phyloP scores from a whole-genome alignment of 2,888 invertebrate genomes.

The Teinopalpus imperialis region DNA sequence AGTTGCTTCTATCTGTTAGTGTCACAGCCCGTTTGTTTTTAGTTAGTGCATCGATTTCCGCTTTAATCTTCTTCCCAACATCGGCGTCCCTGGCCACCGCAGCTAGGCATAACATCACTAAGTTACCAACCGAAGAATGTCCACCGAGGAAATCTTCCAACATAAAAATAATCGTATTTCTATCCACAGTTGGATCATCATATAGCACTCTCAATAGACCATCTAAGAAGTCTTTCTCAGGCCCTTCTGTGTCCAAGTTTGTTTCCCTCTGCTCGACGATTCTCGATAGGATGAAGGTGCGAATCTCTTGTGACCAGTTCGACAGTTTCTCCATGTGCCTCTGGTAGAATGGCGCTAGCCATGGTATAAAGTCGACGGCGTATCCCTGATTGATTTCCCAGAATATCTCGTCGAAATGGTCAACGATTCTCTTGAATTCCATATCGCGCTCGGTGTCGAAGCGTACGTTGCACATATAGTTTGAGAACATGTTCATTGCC shows the following conservation, averaged over 20 bases:
- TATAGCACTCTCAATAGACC: conserved; percentile 87
- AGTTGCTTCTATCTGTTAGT: conserved; percentile 84
- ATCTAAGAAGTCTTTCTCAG: conserved; percentile 90
- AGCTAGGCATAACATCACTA: conserved; percentile 89
- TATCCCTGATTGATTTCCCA: conserved; percentile 96
- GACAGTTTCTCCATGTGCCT: conserved; percentile 86
- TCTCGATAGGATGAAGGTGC: conserved; percentile 87
- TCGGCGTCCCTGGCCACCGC: conserved; percentile 85
- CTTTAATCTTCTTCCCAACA: conserved; percentile 84
- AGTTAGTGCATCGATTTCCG: conserved; percentile 85
- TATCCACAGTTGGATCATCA: conserved; percentile 85
- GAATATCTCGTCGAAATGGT: conserved; percentile 92
- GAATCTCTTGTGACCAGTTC: conserved; percentile 86
- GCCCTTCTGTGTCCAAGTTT: conserved; percentile 80
- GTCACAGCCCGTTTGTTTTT: conserved; percentile 80
- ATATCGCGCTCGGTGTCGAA: conserved; percentile 85
- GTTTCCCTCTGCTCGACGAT: conserved; percentile 84
- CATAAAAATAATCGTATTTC: conserved; percentile 91
- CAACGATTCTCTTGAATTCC: conserved; percentile 85
- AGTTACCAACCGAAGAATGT: conserved; percentile 92
- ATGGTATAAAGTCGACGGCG: conserved; percentile 92
- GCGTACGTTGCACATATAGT: conserved; percentile 92
- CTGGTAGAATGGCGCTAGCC: conserved; percentile 88
- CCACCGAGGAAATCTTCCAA: conserved; percentile 94
- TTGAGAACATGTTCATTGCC: conserved; percentile 92